Evolutionary conservation across 92 coral and sea anemone genomes (phyloP).

Genomic region (Diadumene lineata): DNA sequence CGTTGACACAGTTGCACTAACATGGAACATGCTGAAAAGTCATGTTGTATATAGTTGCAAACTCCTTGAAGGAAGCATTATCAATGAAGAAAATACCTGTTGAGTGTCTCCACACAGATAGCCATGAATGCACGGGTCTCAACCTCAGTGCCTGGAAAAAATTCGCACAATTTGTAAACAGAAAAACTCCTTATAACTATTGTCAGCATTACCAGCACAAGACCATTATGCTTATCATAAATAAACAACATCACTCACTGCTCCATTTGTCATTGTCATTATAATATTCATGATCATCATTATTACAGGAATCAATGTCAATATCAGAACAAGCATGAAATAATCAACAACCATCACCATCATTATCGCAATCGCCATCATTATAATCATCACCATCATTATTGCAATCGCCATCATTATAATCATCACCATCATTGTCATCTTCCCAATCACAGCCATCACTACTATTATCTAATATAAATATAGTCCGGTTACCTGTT

Average conservation of each 20-base stretch:
- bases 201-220: neutral
- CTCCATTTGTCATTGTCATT: too few relatives aligned
- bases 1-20: too few relatives aligned
- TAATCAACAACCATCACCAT: neutral
- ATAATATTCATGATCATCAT: too few relatives aligned
- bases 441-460: too few relatives aligned
- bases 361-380: neutral
- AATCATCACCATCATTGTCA: too few relatives aligned
- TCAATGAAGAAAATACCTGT: constrained; percentile 63
- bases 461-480: too few relatives aligned
- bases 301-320: neutral
- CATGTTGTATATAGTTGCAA: too few relatives aligned
- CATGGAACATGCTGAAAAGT: too few relatives aligned
- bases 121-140: constrained; percentile 97
- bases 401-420: neutral
- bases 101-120: constrained; percentile 96
- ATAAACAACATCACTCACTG: too few relatives aligned
- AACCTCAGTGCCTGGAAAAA: constrained; percentile 77
- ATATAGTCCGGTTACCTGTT: constrained; percentile 87
- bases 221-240: too few relatives aligned
- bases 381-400: neutral
- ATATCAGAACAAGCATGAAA: too few relatives aligned
- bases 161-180: neutral
- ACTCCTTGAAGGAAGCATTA: neutral
- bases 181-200: neutral